These are phyloP conservation scores for Nemoura dubitans DNA, from an alignment of 2,888 invertebrate species.

Conservation along the genomic window DNA sequence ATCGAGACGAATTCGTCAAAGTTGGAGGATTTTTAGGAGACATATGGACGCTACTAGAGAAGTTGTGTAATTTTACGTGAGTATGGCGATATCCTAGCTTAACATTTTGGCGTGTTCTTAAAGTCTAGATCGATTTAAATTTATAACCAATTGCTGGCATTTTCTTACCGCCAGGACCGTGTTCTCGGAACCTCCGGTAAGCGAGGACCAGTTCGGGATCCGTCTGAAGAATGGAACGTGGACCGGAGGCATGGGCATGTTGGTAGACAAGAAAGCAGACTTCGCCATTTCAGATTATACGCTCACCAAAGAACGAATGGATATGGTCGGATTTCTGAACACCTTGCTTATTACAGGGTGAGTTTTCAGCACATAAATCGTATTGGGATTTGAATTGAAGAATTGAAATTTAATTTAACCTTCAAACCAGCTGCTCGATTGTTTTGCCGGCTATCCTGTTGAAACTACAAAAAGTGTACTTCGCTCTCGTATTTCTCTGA, in stretches of 20 bases:
- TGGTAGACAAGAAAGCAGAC: constrained; percentile 55
- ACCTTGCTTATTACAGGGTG: constrained; percentile 53
- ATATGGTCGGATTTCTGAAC: constrained; percentile 56
- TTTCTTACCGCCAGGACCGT: background rate
- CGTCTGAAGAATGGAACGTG: constrained; percentile 56
- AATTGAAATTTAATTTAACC: too few relatives aligned
- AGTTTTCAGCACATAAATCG: background rate
- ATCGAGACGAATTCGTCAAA: background rate
- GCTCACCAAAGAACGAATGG: constrained; percentile 57
- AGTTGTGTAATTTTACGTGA: background rate
- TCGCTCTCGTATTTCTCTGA: background rate
- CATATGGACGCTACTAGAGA: background rate
- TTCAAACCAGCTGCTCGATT: too few relatives aligned
- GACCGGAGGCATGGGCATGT: constrained; percentile 56
- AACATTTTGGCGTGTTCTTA: too few relatives aligned
- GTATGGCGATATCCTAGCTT: too few relatives aligned
- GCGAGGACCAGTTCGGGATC: constrained; percentile 54
- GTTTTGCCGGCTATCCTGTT: background rate
- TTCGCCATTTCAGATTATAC: constrained; percentile 57
- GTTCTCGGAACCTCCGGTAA: background rate
- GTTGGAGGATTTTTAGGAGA: background rate
- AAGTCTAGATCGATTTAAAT: too few relatives aligned
- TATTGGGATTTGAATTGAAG: background rate
- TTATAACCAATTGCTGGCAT: too few relatives aligned
- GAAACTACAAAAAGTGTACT: background rate